These are phyloP conservation scores for Brachyalestes nurse DNA, from an alignment of 2,797 vertebrate species.

Conservation along the genomic window DNA sequence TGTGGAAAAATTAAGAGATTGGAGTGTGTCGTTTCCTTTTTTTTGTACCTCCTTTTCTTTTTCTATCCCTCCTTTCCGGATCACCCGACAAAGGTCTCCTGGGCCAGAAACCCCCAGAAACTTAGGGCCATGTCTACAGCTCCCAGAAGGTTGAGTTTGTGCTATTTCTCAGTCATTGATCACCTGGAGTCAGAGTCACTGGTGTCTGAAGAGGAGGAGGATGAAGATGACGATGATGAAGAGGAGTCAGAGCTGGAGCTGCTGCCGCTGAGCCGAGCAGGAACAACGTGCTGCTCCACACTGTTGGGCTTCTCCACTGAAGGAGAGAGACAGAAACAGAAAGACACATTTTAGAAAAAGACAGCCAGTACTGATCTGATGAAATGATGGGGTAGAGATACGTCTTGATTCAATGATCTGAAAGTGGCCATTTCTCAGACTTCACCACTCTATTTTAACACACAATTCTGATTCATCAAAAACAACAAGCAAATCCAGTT, in stretches of 20 bases:
- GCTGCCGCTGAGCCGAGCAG: conserved; percentile 89
- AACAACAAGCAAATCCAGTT: too few relatives aligned
- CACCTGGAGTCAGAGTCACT: conserved; percentile 91
- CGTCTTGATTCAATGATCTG: too few relatives aligned
- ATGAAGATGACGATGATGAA: conserved; percentile 78
- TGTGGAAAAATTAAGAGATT: neutral
- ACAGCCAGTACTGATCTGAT: too few relatives aligned
- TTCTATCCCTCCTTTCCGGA: too few relatives aligned
- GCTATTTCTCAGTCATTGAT: conserved; percentile 30
- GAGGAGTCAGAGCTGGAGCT: conserved; percentile 93
- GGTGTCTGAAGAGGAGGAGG: conserved; percentile 88
- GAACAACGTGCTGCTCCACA: conserved; percentile 69
- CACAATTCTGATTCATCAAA: too few relatives aligned
- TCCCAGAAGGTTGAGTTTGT: neutral
- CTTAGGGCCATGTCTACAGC: neutral
- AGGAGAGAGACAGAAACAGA: neutral
- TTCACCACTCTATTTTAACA: too few relatives aligned
- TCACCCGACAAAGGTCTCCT: conserved; percentile 21
- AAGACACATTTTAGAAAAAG: too few relatives aligned
- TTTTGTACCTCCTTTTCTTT: neutral
- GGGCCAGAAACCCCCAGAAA: conserved; percentile 31
- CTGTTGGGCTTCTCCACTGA: conserved; percentile 84
- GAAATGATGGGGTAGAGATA: too few relatives aligned
- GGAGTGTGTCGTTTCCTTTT: too few relatives aligned
- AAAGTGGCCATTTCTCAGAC: too few relatives aligned